A percentile compares a stretch with the other conserved stretches of the same genome.
Conservation (phyloP, 92 coral and sea anemone species). For the Parazoanthus swiftii region DNA sequence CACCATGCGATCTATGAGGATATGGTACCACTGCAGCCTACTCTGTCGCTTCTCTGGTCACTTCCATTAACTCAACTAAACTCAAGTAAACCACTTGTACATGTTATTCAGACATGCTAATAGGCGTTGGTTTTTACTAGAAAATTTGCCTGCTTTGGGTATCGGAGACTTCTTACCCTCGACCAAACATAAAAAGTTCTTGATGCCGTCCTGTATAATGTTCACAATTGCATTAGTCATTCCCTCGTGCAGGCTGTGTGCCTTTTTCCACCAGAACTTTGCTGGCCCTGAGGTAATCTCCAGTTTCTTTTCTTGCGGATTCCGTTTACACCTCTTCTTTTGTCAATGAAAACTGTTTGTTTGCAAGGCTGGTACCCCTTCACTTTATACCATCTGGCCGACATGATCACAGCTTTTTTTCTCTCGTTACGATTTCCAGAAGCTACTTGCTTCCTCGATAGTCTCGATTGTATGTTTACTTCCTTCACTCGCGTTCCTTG, state of each 20-base stretch:
- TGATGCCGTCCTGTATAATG: constrained; percentile 19
- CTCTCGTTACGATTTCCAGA: constrained; percentile 45
- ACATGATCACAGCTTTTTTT: constrained; percentile 30
- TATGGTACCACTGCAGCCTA: constrained; percentile 56
- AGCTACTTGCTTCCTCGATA: constrained; percentile 41
- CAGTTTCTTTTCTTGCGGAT: constrained; percentile 7
- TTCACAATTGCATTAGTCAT: constrained; percentile 28
- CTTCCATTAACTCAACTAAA: constrained; percentile 43
- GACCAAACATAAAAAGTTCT: constrained; percentile 49
- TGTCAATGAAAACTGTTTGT: constrained; percentile 22
- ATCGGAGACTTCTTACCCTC: constrained; percentile 51
- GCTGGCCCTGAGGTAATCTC: constrained; percentile 51
- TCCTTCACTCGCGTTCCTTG: constrained; percentile 33
- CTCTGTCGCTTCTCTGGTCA: constrained; percentile 59
- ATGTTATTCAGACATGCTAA: constrained; percentile 60
- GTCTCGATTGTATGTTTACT: not conserved
- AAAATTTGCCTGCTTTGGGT: constrained; percentile 58
- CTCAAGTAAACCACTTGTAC: constrained; percentile 66
- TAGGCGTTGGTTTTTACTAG: constrained; percentile 62
- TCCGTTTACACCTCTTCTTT: constrained; percentile 15
- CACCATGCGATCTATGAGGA: constrained; percentile 70
- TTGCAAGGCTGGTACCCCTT: constrained; percentile 3
- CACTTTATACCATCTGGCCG: constrained; percentile 4
- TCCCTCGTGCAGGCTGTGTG: constrained; percentile 36
- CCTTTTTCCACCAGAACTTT: constrained; percentile 60